phyloP scores from a whole-genome alignment of 2,113 vertebrate genomes.

The Sminthopsis crassicaudata region DNA sequence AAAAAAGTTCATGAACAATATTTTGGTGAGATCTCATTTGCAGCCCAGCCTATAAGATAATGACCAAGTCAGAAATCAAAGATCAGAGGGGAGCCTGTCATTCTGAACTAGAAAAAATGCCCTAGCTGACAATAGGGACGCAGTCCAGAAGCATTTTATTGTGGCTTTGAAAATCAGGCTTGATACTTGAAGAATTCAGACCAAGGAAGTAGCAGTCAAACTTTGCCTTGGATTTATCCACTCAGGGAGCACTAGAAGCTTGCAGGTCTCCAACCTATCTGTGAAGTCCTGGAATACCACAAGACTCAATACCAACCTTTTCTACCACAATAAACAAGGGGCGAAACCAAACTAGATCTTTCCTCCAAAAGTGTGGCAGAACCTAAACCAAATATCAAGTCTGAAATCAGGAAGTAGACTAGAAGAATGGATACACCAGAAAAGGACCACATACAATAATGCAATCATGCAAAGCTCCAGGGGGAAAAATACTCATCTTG shows the following conservation, averaged over 20 bases:
- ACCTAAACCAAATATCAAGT: not conserved
- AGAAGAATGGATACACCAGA: not conserved
- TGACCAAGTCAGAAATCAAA: not conserved
- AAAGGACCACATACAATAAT: not conserved
- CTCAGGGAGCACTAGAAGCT: not conserved
- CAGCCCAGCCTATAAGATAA: not conserved
- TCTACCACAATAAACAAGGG: not conserved
- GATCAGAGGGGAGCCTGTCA: not conserved
- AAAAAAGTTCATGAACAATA: not conserved
- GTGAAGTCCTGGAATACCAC: not conserved
- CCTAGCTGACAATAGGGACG: not conserved
- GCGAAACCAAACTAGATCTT: not conserved
- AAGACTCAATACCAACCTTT: not conserved
- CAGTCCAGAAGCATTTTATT: not conserved
- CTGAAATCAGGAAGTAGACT: not conserved
- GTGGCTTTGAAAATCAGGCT: not conserved
- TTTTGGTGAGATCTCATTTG: not conserved
- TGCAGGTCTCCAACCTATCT: not conserved
- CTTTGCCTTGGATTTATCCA: not conserved
- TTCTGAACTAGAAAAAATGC: not conserved
- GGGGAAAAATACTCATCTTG: not conserved
- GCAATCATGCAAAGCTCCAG: not conserved
- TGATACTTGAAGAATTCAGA: not conserved
- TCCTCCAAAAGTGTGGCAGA: not conserved
- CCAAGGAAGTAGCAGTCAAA: not conserved